A percentile compares a stretch with the other conserved stretches of the same genome.
Evolutionary conservation across 2,888 invertebrate genomes (phyloP).

Genomic region (Himalopsyche kuldschensis): DNA sequence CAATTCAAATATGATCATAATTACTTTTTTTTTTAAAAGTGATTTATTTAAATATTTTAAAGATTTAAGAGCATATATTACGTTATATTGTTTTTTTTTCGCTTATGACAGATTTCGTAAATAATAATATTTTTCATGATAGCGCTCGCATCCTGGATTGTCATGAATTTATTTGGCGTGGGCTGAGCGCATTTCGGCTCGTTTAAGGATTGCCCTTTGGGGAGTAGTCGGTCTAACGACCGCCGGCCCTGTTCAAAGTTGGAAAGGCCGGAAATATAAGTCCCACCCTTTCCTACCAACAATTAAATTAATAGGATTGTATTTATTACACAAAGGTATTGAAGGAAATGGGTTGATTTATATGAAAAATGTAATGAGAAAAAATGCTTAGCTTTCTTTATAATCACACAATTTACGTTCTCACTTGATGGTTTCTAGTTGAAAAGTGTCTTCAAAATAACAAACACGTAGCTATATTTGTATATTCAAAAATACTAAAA

Average conservation of each 20-base stretch:
- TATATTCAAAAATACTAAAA: too few species aligned
- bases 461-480: too few species aligned
- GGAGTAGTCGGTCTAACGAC: constrained; percentile 15
- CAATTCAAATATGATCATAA: too few species aligned
- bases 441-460: too few species aligned
- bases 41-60: too few species aligned
- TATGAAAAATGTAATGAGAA: not conserved
- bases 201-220: constrained; percentile 9
- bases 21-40: too few species aligned
- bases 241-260: not conserved
- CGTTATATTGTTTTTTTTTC: too few species aligned
- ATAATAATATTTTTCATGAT: not conserved
- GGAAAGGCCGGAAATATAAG: not conserved
- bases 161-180: not conserved
- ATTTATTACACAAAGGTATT: not conserved
- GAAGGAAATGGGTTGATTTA: not conserved
- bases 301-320: not conserved
- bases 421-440: too few species aligned
- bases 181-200: constrained; percentile 5
- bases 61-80: too few species aligned
- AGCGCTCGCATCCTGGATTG: not conserved
- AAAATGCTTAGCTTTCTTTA: not conserved
- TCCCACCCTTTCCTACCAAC: not conserved
- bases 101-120: not conserved
- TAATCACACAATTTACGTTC: too few species aligned